phyloP scores from a whole-genome alignment of 2,888 invertebrate genomes.

The Phania funesta region DNA sequence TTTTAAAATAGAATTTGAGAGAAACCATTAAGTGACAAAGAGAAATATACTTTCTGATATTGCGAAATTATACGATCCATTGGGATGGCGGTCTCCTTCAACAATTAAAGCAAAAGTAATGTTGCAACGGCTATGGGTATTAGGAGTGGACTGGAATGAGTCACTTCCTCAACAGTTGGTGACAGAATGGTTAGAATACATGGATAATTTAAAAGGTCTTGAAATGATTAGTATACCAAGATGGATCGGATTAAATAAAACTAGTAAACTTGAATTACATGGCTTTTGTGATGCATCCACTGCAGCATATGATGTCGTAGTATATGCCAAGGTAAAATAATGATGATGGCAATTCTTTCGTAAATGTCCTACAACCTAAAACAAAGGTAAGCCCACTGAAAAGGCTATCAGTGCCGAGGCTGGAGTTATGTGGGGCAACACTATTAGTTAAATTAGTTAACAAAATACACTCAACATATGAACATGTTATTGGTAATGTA shows the following conservation, averaged over 20 bases:
- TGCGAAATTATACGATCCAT: background rate
- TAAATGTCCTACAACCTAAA: background rate
- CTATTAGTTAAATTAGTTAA: too few relatives aligned
- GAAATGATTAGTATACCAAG: conserved; percentile 11
- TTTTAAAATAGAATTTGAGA: too few relatives aligned
- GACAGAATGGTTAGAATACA: background rate
- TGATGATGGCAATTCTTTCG: too few relatives aligned
- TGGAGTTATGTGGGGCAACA: too few relatives aligned
- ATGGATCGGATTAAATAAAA: background rate
- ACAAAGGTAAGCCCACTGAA: conserved; percentile 36
- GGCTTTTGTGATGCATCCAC: too few relatives aligned
- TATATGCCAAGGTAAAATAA: too few relatives aligned
- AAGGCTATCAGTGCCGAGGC: background rate
- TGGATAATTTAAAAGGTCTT: conserved; percentile 20
- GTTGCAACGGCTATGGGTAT: background rate
- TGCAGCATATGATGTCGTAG: background rate
- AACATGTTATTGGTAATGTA: background rate
- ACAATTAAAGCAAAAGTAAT: background rate
- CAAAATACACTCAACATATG: too few relatives aligned
- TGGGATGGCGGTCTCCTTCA: background rate
- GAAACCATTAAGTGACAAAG: too few relatives aligned
- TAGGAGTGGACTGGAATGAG: conserved; percentile 1
- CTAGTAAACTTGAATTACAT: too few relatives aligned
- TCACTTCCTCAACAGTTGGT: background rate
- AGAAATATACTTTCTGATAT: too few relatives aligned